These are phyloP conservation scores for Oreochromis aureus DNA, from an alignment of 2,113 vertebrate genomes.

Conservation along the genomic window DNA sequence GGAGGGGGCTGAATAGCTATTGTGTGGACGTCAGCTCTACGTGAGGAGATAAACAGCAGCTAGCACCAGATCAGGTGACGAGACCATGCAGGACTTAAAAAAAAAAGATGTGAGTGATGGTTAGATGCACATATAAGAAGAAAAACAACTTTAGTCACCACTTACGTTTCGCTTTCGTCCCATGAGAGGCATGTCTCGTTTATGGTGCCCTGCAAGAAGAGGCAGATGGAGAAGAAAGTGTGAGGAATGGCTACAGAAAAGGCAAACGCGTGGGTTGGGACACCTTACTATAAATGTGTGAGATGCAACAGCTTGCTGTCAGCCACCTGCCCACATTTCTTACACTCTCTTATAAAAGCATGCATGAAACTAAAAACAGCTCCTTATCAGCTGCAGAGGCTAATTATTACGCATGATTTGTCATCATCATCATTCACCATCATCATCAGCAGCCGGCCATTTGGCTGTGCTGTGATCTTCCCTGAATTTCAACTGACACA, in stretches of 20 bases:
- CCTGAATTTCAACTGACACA: background rate
- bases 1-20: background rate
- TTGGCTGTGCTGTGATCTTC: slow-evolving; percentile 26
- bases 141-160: slow-evolving; percentile 38
- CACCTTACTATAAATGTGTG: slow-evolving; percentile 19
- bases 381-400: background rate
- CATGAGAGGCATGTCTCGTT: slow-evolving; percentile 97
- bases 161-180: slow-evolving; percentile 91
- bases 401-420: slow-evolving; percentile 20
- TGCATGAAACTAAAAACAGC: slow-evolving; percentile 22
- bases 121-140: background rate
- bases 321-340: slow-evolving; percentile 30
- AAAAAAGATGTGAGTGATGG: background rate
- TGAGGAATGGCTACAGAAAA: slow-evolving; percentile 27
- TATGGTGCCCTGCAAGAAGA: slow-evolving; percentile 81
- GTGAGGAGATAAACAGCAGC: background rate
- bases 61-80: background rate
- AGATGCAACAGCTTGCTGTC: slow-evolving; percentile 48
- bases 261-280: slow-evolving; percentile 8
- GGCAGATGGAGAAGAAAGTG: slow-evolving; percentile 26
- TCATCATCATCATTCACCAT: background rate
- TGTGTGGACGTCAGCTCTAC: background rate
- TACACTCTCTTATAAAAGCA: background rate
- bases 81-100: background rate
- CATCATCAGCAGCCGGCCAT: background rate